Evolutionary conservation across 2,797 vertebrate genomes (phyloP).

Genomic region (Syngnathus acus): DNA sequence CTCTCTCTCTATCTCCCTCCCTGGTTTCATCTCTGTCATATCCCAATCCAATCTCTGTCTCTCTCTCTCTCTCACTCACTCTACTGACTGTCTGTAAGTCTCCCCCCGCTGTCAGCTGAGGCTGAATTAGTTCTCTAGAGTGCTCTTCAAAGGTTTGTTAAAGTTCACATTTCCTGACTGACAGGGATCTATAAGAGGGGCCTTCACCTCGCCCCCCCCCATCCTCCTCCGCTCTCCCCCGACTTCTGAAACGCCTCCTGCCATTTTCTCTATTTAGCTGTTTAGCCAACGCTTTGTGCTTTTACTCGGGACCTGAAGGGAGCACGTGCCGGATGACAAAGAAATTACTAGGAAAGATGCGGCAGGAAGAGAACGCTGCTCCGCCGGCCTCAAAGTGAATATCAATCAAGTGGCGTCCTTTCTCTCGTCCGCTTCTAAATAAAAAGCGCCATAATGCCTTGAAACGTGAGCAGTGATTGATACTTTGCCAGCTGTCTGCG

Average conservation of each 20-base stretch:
- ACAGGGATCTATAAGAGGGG: conserved; percentile 69
- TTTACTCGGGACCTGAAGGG: conserved; percentile 47
- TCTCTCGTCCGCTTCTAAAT: conserved; percentile 31
- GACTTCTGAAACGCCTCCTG: conserved; percentile 56
- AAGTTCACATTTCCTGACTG: conserved; percentile 74
- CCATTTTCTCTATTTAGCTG: conserved; percentile 62
- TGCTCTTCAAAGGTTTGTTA: conserved; percentile 73
- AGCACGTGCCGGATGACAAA: conserved; percentile 28
- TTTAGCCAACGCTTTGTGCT: conserved; percentile 57
- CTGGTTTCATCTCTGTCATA: conserved; percentile 43
- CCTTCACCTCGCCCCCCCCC: conserved; percentile 56
- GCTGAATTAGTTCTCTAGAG: conserved; percentile 72
- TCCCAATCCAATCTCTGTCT: conserved; percentile 20
- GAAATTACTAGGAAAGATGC: conserved; percentile 12
- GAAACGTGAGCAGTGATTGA: conserved; percentile 21
- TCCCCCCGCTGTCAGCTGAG: conserved; percentile 53
- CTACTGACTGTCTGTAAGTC: conserved; percentile 25
- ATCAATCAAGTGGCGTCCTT: conserved; percentile 39
- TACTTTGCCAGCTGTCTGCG: conserved; percentile 18
- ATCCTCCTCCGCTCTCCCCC: conserved; percentile 33
- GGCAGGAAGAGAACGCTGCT: conserved; percentile 46
- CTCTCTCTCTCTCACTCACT: conserved; percentile 16
- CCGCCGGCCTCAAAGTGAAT: conserved; percentile 43
- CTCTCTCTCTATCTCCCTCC: conserved; percentile 21
- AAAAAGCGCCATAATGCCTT: conserved; percentile 32